Conservation (phyloP, 37 sponge, comb jelly and placozoan species). For the Spongilla lacustris region DNA sequence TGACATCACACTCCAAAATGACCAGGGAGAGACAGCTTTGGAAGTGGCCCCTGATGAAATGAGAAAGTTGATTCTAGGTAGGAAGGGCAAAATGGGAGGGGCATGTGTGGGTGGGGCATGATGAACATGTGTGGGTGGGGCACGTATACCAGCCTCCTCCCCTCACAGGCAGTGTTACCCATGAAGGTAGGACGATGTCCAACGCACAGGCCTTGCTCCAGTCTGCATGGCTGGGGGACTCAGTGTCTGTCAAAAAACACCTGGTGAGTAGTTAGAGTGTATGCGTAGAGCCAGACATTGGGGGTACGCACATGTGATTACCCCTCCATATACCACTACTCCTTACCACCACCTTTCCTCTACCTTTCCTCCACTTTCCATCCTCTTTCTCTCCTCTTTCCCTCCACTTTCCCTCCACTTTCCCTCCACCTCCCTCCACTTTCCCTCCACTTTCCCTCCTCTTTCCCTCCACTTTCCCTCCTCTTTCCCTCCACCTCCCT, state of each 20-base stretch:
- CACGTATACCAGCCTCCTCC: neutral
- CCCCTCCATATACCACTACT: too few species aligned
- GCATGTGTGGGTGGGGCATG: too few species aligned
- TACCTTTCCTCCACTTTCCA: too few species aligned
- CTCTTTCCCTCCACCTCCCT: neutral
- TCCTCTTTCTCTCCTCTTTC: too few species aligned
- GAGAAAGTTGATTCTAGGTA: slow-evolving; percentile 61
- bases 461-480: neutral
- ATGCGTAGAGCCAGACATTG: neutral
- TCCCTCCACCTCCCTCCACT: too few species aligned
- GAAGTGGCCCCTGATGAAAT: slow-evolving; percentile 60
- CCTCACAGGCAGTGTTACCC: slow-evolving; percentile 33
- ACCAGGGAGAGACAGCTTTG: slow-evolving; percentile 59
- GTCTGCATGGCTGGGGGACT: slow-evolving; percentile 85
- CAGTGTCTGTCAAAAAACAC: slow-evolving; percentile 59
- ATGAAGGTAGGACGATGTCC: slow-evolving; percentile 42
- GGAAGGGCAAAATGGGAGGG: neutral
- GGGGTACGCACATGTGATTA: too few species aligned
- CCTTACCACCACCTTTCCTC: too few species aligned
- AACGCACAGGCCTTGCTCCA: slow-evolving; percentile 67
- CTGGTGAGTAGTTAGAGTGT: slow-evolving; percentile 40
- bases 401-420: too few species aligned
- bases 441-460: neutral
- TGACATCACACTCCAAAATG: slow-evolving; percentile 82
- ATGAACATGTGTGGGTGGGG: neutral